Evolutionary conservation across 1,140 invertebrate genomes (phyloP).

Genomic region (Penaeus vannamei): DNA sequence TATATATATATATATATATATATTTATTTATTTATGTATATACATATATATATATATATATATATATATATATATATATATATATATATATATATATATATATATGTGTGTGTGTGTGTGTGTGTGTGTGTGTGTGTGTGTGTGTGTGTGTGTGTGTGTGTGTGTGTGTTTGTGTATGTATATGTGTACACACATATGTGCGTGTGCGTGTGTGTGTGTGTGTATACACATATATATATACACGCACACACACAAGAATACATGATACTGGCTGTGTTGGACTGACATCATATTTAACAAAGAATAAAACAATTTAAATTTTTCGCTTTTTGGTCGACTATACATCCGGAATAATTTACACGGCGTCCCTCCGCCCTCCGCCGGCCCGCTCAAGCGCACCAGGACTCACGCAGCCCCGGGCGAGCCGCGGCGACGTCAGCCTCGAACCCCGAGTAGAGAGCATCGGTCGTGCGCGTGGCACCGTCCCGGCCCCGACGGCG

Average conservation of each 20-base stretch:
- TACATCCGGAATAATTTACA: too few relatives aligned
- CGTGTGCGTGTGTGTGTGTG: slow-evolving; percentile 18
- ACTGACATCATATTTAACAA: too few relatives aligned
- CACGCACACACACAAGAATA: too few relatives aligned
- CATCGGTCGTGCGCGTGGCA: too few relatives aligned
- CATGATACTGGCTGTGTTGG: neutral
- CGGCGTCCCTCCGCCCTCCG: too few relatives aligned
- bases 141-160: slow-evolving; percentile 1
- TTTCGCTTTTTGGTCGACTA: too few relatives aligned
- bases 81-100: slow-evolving; percentile 29
- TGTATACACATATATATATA: neutral
- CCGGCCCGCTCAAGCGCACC: too few relatives aligned
- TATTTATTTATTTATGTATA: slow-evolving; percentile 46
- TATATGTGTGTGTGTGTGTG: slow-evolving; percentile 13
- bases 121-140: slow-evolving; percentile 1
- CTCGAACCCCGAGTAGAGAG: too few relatives aligned
- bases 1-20: slow-evolving; percentile 22
- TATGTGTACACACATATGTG: neutral
- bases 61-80: slow-evolving; percentile 35
- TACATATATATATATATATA: slow-evolving; percentile 54
- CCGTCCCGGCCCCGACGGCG: too few relatives aligned
- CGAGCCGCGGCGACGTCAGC: too few relatives aligned
- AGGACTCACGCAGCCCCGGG: too few relatives aligned
- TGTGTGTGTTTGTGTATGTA: slow-evolving; percentile 23
- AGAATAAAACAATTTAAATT: too few relatives aligned